Evolutionary conservation across 2,797 vertebrate genomes (phyloP).

Genomic region (Antrozous pallidus): DNA sequence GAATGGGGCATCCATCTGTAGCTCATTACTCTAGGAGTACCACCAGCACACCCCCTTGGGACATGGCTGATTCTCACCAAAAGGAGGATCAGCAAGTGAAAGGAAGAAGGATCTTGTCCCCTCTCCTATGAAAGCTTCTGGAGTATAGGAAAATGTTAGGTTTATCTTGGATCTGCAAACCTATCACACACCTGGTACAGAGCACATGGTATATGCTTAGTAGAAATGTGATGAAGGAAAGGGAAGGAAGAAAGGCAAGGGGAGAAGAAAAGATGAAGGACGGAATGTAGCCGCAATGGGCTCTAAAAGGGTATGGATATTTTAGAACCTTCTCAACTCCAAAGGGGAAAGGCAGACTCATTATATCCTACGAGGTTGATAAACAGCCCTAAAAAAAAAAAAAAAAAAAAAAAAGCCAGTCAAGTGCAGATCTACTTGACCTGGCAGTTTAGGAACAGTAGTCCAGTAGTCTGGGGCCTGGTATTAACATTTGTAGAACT

Average conservation of each 20-base stretch:
- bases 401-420: background rate
- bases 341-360: background rate
- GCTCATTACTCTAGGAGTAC: background rate
- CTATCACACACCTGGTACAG: background rate
- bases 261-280: background rate
- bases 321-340: background rate
- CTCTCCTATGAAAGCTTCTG: background rate
- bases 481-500: background rate
- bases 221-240: background rate
- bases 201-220: background rate
- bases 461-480: background rate
- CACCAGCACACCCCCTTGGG: background rate
- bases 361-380: background rate
- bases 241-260: background rate
- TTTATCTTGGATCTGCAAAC: background rate
- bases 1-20: background rate
- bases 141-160: background rate
- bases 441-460: background rate
- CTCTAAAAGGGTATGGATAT: background rate
- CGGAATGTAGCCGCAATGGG: background rate
- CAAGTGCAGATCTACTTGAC: background rate
- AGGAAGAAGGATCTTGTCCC: background rate
- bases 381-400: background rate
- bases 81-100: background rate
- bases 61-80: background rate